These are phyloP conservation scores for Crenichthys baileyi DNA, from an alignment of 2,797 vertebrate species.

Conservation along the genomic window DNA sequence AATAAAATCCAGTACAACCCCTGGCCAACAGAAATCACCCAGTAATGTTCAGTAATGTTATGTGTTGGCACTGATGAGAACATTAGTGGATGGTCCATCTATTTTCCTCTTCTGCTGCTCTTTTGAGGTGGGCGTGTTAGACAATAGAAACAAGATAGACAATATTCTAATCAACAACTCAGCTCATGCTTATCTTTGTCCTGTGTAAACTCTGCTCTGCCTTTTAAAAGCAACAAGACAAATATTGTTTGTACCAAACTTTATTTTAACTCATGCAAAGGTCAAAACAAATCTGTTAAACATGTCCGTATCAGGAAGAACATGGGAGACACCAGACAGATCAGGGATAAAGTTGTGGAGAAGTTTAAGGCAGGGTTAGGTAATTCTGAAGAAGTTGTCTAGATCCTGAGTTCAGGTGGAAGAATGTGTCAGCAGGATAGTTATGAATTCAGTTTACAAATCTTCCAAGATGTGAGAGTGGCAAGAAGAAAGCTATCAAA, in stretches of 20 bases:
- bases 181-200: not conserved
- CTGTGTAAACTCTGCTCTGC: not conserved
- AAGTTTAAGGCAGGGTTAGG: not conserved
- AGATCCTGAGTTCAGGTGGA: not conserved
- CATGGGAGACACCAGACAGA: not conserved
- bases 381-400: not conserved
- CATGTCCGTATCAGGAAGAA: not conserved
- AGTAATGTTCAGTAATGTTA: too few relatives aligned
- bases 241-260: not conserved
- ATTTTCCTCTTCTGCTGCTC: too few relatives aligned
- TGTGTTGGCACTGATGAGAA: too few relatives aligned
- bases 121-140: too few relatives aligned
- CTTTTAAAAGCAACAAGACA: not conserved
- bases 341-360: not conserved
- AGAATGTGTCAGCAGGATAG: not conserved
- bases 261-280: not conserved
- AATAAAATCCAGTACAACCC: too few relatives aligned
- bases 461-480: not conserved
- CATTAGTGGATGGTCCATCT: too few relatives aligned
- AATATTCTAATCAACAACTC: not conserved
- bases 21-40: too few relatives aligned
- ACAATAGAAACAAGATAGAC: not conserved
- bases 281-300: not conserved
- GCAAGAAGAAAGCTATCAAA: not conserved
- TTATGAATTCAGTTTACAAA: not conserved